phyloP scores from a whole-genome alignment of 2,888 invertebrate genomes.

The Aspidiotus destructor region DNA sequence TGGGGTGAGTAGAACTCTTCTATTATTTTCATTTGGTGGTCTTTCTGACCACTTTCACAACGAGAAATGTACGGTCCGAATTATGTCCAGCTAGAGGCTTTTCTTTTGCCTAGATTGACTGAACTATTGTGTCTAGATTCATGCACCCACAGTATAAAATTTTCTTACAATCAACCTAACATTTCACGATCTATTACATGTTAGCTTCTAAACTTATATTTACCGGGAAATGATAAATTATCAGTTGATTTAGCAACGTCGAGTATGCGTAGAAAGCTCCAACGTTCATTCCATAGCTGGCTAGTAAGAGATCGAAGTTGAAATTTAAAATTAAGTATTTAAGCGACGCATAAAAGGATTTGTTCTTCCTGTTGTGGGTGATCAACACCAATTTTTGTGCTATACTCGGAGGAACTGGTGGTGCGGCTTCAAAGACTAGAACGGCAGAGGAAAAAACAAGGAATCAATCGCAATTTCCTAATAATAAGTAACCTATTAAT shows the following conservation, averaged over 20 bases:
- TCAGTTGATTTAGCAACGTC: conserved; percentile 51
- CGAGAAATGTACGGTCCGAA: too few species aligned
- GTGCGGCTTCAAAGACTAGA: conserved; percentile 78
- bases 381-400: conserved; percentile 49
- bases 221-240: conserved; percentile 44
- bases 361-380: conserved; percentile 27
- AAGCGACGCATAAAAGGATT: conserved; percentile 40
- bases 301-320: conserved; percentile 49
- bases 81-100: too few species aligned
- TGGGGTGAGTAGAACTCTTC: too few species aligned
- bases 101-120: too few species aligned
- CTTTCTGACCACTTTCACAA: too few species aligned
- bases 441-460: conserved; percentile 8
- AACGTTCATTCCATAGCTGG: conserved; percentile 59
- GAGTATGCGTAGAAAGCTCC: conserved; percentile 63
- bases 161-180: too few species aligned
- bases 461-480: neutral
- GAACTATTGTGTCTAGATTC: too few species aligned
- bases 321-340: conserved; percentile 48
- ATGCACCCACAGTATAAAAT: too few species aligned
- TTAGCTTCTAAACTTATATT: conserved; percentile 35
- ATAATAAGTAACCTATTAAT: conserved; percentile 4
- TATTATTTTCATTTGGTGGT: too few species aligned
- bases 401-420: conserved; percentile 76
- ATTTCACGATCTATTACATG: too few species aligned